These are phyloP conservation scores for Orientallactaga bullata DNA, from an alignment of 2,113 vertebrate species.

Conservation along the genomic window DNA sequence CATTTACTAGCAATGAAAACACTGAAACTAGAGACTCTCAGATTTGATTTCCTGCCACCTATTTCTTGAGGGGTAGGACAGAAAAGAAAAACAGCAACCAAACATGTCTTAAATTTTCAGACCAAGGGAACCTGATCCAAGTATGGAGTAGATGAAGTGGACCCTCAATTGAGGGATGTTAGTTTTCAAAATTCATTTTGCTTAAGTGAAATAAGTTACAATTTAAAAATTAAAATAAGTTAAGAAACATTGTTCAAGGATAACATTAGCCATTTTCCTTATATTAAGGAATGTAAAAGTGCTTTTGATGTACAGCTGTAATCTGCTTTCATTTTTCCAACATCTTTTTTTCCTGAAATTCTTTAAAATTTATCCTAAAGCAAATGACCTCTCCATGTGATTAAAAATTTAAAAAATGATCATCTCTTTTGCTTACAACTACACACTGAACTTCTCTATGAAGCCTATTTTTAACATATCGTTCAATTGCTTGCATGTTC, in stretches of 20 bases:
- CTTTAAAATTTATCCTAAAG: conserved; percentile 87
- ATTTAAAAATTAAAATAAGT: conserved; percentile 75
- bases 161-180: not conserved
- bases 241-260: conserved; percentile 75
- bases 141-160: not conserved
- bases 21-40: conserved; percentile 63
- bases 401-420: conserved; percentile 80
- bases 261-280: conserved; percentile 59
- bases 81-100: not conserved
- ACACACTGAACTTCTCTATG: conserved; percentile 85
- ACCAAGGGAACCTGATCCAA: not conserved
- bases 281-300: conserved; percentile 72
- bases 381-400: conserved; percentile 84
- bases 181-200: conserved; percentile 30
- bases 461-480: conserved; percentile 81
- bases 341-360: conserved; percentile 83
- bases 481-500: conserved; percentile 82
- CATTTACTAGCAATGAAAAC: conserved; percentile 70
- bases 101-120: conserved; percentile 42
- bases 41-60: conserved; percentile 47
- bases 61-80: not conserved
- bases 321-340: conserved; percentile 82
- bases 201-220: conserved; percentile 74
- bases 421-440: conserved; percentile 83
- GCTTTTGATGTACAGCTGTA: conserved; percentile 75